A percentile compares a stretch with the other conserved stretches of the same genome.
These are phyloP conservation scores for Sclerurus mexicanus DNA, from an alignment of 2,113 vertebrate species.

Conservation along the genomic window DNA sequence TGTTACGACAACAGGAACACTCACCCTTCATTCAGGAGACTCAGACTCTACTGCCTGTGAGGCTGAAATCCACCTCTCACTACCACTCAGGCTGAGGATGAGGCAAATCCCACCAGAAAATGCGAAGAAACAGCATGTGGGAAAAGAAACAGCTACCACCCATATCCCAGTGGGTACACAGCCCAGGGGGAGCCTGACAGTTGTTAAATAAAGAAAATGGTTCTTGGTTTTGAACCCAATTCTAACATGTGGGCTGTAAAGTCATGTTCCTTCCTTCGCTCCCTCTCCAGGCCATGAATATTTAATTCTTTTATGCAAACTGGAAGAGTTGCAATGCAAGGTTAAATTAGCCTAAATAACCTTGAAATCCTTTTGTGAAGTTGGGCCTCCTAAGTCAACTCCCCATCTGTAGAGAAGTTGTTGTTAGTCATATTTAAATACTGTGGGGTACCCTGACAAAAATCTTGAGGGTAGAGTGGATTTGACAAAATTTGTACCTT, in stretches of 20 bases:
- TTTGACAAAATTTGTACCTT: background rate
- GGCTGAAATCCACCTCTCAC: background rate
- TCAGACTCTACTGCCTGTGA: background rate
- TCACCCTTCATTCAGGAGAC: background rate
- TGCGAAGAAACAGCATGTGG: rapidly evolving
- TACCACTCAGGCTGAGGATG: background rate
- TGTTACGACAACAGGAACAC: background rate
- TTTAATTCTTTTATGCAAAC: constrained; percentile 61
- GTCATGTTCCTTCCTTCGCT: background rate
- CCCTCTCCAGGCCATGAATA: constrained; percentile 51
- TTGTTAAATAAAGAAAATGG: background rate
- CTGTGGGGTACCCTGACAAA: background rate
- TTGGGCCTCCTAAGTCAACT: background rate
- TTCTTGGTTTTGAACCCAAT: background rate
- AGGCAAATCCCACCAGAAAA: background rate
- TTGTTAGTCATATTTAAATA: background rate
- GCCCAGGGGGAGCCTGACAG: background rate
- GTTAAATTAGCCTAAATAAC: constrained; percentile 59
- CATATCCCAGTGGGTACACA: background rate
- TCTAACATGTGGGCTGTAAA: background rate
- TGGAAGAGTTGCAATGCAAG: constrained; percentile 55
- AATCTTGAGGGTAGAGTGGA: background rate
- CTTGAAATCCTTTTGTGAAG: constrained; percentile 47
- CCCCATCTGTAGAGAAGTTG: background rate
- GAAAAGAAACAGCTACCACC: background rate